Conservation (phyloP, 2,113 vertebrate genomes). For the Dolichotis patagonum region DNA sequence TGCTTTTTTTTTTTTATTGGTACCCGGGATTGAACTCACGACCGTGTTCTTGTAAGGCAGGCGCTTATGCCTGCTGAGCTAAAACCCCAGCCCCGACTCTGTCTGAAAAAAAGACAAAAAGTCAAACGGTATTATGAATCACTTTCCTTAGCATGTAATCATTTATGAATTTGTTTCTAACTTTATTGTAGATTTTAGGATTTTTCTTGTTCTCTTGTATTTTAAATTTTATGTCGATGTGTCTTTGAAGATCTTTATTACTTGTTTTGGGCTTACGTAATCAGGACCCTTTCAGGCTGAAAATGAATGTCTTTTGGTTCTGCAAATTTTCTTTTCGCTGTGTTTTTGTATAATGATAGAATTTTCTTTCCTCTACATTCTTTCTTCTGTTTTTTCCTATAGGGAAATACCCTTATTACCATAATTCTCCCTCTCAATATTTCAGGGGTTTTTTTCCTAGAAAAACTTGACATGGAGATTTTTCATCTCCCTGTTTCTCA, state of each 20-base stretch:
- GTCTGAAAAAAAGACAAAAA: not conserved
- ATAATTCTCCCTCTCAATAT: not conserved
- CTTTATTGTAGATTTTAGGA: slow-evolving; percentile 8
- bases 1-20: no score
- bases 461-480: not conserved
- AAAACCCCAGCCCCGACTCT: no score
- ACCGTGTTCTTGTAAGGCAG: no score
- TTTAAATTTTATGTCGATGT: not conserved
- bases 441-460: not conserved
- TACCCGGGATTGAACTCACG: no score
- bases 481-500: not conserved
- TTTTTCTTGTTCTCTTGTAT: not conserved
- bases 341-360: not conserved
- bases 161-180: slow-evolving; percentile 12
- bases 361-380: not conserved
- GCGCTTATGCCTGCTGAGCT: no score
- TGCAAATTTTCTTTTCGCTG: not conserved
- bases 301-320: not conserved
- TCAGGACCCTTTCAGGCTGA: not conserved
- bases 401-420: not conserved
- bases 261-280: not conserved
- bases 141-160: not conserved
- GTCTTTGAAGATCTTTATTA: slow-evolving; percentile 20
- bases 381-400: not conserved
- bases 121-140: not conserved